Conservation (phyloP, 2,113 vertebrate species). For the Apaloderma vittatum region DNA sequence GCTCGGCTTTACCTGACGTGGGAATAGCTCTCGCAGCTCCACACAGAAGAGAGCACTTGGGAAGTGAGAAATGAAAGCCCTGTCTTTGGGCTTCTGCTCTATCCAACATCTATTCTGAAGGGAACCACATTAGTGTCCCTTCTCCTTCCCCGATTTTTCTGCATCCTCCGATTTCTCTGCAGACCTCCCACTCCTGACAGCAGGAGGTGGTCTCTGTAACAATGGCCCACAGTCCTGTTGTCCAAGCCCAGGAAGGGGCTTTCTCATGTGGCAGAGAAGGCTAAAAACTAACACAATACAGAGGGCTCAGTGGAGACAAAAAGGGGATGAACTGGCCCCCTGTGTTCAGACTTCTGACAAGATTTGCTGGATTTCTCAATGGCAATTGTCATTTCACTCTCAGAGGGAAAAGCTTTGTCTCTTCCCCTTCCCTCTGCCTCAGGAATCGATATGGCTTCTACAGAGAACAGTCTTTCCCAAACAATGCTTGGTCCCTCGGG, state of each 20-base stretch:
- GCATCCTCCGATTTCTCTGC: background rate
- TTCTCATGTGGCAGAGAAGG: background rate
- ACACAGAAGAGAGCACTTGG: rapidly evolving
- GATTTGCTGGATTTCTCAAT: constrained; percentile 53
- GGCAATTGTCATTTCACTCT: constrained; percentile 53
- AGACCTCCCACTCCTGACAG: background rate
- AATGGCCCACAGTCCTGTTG: background rate
- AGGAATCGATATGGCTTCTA: constrained; percentile 54
- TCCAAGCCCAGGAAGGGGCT: background rate
- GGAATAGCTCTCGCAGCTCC: background rate
- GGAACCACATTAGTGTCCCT: background rate
- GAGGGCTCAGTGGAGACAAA: background rate
- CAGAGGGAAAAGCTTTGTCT: constrained; percentile 61
- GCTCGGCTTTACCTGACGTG: constrained; percentile 32
- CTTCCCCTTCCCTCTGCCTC: constrained; percentile 31
- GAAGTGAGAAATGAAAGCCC: background rate
- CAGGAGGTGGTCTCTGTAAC: background rate
- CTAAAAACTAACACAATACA: background rate
- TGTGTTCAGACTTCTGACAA: constrained; percentile 27
- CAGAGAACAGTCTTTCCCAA: constrained; percentile 59
- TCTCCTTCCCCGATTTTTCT: background rate
- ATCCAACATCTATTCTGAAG: background rate
- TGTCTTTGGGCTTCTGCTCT: background rate
- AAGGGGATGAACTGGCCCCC: constrained; percentile 1
- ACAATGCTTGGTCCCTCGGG: constrained; percentile 54